Conservation (phyloP, 2,888 invertebrate genomes). For the Lottia gigantea region DNA sequence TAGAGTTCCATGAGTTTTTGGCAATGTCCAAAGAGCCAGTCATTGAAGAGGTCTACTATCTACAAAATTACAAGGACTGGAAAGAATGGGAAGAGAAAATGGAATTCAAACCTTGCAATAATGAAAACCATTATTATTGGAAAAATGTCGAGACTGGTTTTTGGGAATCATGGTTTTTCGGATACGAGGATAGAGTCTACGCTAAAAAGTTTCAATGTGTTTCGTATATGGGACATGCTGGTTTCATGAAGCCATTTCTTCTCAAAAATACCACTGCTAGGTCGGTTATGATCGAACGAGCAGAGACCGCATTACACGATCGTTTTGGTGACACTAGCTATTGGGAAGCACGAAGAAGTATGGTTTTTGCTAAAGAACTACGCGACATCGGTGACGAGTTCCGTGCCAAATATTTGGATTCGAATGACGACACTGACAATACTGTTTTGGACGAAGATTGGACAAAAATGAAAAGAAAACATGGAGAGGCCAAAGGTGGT, state of each 20-base stretch:
- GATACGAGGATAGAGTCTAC: conserved; percentile 76
- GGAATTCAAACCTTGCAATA: conserved; percentile 73
- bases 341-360: conserved; percentile 83
- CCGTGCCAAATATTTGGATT: conserved; percentile 75
- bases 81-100: conserved; percentile 87
- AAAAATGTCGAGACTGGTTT: conserved; percentile 49
- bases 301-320: conserved; percentile 69
- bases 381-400: conserved; percentile 78
- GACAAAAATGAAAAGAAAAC: conserved; percentile 69
- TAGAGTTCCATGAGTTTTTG: conserved; percentile 87
- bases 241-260: conserved; percentile 71
- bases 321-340: conserved; percentile 84
- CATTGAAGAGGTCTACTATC: conserved; percentile 82
- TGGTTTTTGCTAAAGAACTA: conserved; percentile 84
- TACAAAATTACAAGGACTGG: conserved; percentile 88
- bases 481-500: conserved; percentile 69
- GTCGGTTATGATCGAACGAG: conserved; percentile 54
- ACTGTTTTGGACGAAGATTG: conserved; percentile 75
- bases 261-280: conserved; percentile 63
- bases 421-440: conserved; percentile 73
- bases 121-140: background rate
- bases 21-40: conserved; percentile 71
- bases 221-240: conserved; percentile 79
- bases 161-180: conserved; percentile 76
- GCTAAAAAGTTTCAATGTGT: conserved; percentile 79